phyloP scores from a whole-genome alignment of 1,140 invertebrate genomes.

The Drosophila asahinai region DNA sequence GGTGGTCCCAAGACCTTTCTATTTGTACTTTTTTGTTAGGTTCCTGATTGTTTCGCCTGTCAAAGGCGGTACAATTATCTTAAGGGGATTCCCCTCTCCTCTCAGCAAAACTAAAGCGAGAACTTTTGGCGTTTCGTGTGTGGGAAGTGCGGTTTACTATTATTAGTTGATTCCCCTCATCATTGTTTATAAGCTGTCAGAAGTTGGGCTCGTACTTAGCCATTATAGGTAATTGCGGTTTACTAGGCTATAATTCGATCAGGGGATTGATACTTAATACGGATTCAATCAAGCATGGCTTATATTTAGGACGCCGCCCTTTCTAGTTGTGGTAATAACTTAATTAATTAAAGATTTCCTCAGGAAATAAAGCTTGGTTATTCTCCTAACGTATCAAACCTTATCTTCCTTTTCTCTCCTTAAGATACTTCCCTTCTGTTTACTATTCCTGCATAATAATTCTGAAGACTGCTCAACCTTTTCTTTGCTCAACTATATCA shows the following conservation, averaged over 20 bases:
- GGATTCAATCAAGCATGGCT: constrained; percentile 22
- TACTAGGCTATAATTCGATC: constrained; percentile 1
- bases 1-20: constrained; percentile 14
- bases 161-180: constrained; percentile 35
- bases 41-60: constrained; percentile 17
- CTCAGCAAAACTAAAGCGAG: not conserved
- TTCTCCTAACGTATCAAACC: not conserved
- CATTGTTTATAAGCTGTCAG: constrained; percentile 26
- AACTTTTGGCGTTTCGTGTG: constrained; percentile 24
- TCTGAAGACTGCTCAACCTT: not conserved
- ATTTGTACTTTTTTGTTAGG: not conserved
- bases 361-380: not conserved
- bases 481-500: not conserved
- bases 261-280: constrained; percentile 6
- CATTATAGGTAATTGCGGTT: constrained; percentile 30
- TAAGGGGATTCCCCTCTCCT: not conserved
- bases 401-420: not conserved
- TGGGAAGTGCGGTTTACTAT: not conserved
- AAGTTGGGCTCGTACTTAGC: not conserved
- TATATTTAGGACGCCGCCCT: not conserved
- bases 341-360: not conserved
- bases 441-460: not conserved
- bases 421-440: not conserved
- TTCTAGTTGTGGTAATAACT: not conserved
- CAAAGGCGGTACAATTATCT: constrained; percentile 25